Evolutionary conservation across 2,797 vertebrate species (phyloP), one percentile per base, ranked within the genome.

Genomic region (Lindbergichthys nudifrons): DNA sequence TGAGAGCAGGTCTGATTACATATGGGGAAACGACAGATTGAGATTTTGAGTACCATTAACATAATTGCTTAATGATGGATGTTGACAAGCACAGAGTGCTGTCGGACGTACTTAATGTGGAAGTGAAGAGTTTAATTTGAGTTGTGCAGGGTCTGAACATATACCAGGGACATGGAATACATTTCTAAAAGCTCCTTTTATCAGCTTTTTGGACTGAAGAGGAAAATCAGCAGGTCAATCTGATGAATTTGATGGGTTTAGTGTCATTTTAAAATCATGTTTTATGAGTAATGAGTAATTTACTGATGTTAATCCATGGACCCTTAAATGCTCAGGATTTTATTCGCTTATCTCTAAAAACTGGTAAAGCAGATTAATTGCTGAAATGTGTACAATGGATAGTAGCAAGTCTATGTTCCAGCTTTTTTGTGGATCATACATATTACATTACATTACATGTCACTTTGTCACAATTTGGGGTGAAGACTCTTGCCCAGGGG

Each of bases 351-450:
- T 15, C 50, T 54, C 3, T 32, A 52, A 42, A 14, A 13, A 21
- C 54, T 21, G 6, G 26, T 26, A 26, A 26, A 12, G 2, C 30
- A 52, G 12, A 39, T 23, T 5, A 6, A 0, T 18, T 3, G 8
- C 26, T 36, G 12, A 10, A 15, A 26, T 7, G 15, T 4, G 11
- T 16, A 53, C 43, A 18, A 66, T 32, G 52, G 46, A 26, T 26
- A 56, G 1, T 3, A 16, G 21, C 8, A 16, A 15, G 32, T 43
- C 47, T 3, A 9, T 12, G 0, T 23, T 48, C 26, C 45, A 57
- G 60, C 69, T 77, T 32, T 70, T 54, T 60, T 51, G 54, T 47
- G 15, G 12, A 26, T 59, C 23, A 82, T 83, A 7, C 53, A 77
- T 79, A n/a, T n/a, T n/a, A n/a, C n/a, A n/a, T n/a, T n/a, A n/a